Conservation (phyloP, 2,113 vertebrate species). For the Bothrops jararaca region DNA sequence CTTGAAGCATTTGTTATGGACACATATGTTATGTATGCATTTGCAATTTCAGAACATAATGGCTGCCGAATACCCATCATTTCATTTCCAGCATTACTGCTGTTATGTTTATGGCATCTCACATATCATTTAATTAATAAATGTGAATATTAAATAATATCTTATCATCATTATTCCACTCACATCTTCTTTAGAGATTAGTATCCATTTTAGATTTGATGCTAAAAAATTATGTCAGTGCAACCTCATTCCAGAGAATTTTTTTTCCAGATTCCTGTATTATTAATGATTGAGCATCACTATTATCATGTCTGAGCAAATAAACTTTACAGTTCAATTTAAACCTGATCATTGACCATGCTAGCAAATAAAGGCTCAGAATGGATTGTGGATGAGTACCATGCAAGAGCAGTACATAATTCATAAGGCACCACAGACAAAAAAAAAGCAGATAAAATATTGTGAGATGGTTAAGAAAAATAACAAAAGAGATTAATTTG, state of each 20-base stretch:
- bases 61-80: conserved; percentile 43
- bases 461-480: background rate
- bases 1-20: conserved; percentile 47
- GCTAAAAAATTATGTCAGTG: conserved; percentile 59
- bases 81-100: conserved; percentile 34
- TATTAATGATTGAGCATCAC: conserved; percentile 52
- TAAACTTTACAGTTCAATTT: conserved; percentile 60
- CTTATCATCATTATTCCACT: conserved; percentile 64
- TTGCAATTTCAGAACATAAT: conserved; percentile 3
- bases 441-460: background rate
- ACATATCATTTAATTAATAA: conserved; percentile 72
- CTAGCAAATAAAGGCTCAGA: background rate
- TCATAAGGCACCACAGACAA: background rate
- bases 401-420: background rate
- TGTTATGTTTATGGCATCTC: conserved; percentile 47
- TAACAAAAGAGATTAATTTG: background rate
- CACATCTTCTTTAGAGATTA: conserved; percentile 69
- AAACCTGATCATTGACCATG: conserved; percentile 20
- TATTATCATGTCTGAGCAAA: conserved; percentile 44
- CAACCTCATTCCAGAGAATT: conserved; percentile 18
- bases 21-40: conserved; percentile 3
- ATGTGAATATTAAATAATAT: too few relatives aligned
- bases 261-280: conserved; percentile 49
- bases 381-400: background rate
- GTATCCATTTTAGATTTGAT: conserved; percentile 65